Evolutionary conservation across 2,113 vertebrate species (phyloP), one percentile per base, ranked within the genome.

Genomic region (Boulengeromyrus knoepffleri): DNA sequence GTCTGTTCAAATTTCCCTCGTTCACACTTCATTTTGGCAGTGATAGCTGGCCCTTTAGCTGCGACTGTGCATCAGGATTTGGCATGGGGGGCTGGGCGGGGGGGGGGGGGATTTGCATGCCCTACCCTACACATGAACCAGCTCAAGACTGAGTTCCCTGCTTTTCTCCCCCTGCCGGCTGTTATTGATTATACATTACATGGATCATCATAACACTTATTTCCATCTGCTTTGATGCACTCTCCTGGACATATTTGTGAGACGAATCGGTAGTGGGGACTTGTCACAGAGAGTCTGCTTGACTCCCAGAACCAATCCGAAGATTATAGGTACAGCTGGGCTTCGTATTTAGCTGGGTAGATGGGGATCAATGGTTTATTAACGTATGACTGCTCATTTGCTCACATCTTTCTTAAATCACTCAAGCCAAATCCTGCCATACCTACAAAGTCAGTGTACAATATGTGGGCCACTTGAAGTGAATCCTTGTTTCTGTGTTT

Each of bases 171-270:
- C 5, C 85, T 53, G 27, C 13, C 15, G 27, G 85, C 85, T 87
- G 12, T 52, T 87, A 87, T 87, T 53, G 85, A 87, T 87, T 52
- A 87, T 17, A n/a, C 85, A 52, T 52, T 52, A 87, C 47, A 52
- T 36, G 85, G 85, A 27, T 47, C 85, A 53, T 87, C 49, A 53
- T 56, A 87, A 87, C n/a, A 53, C 31, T n/a, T 36, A 36, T n/a
- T 17, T 87, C 85, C 85, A 87, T 21, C 27, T 36, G 17, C 85
- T 53, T 47, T 53, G 85, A 31, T 19, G 27, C 5, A 19, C 49
- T 53, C 85, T 87, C 83, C 21, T 46, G 83, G 24, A 85, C 83
- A 47, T 85, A 85, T n/a, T 19, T 85, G 45, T 24, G 19, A 85
- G 45, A 39, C 8, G 1, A 70, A 70, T 70, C 62, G 83, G 36